Base-by-base conservation (phyloP, 2,888 invertebrate genomes). In the Hirtodrosophila duncani region DNA sequence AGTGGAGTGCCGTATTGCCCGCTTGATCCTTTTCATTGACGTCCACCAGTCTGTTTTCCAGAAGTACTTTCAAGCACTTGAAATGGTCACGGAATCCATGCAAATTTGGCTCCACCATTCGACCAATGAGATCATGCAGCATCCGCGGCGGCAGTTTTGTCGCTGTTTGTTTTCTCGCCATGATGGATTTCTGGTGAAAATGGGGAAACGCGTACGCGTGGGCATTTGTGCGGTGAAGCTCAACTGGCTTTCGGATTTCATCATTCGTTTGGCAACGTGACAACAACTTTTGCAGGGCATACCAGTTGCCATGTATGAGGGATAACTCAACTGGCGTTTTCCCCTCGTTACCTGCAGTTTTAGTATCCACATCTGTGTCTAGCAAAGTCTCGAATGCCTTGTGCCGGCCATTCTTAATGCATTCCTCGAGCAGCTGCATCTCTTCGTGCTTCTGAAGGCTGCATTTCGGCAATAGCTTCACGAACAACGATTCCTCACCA, bases 1-100 rank as follows among this genome's bases (percentile, higher is more conserved):
- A 93, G 85, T 94, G 94, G 26, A 94, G 84, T 0, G 92, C 90
- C 9, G 92, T 91, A 58, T 91, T 91, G 14, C 90, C 89, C 81
- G 90, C 91, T 2, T 87, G 72, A 78, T 92, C 92, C n/a, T 85
- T 82, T 62, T 89, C 88, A 72, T 92, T 91, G 0, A 92, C 87
- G 67, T 91, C 87, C 2, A 91, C 88, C 44, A 89, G 89, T 0
- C 88, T 71, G 60, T 89, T 88, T 26, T 88, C 88, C 7, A 93
- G 80, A 11, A 93, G 84, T 24, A 90, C 78, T 21, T 89, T 87
- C 53, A 92, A 88, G 78, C 93, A 93, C 55, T 88, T 88, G 26
- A 89, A 84, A 55, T 90, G 89, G 77, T 91, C 87, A 2, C 86
- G 53, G 89, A 18, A 20, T 1, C 1, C 1, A 1, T 11, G 14